Percentiles rank a stretch among this genome's conserved stretches.
These are phyloP conservation scores for Apodemia zela DNA, from an alignment of 2,888 invertebrate genomes.

Conservation along the genomic window DNA sequence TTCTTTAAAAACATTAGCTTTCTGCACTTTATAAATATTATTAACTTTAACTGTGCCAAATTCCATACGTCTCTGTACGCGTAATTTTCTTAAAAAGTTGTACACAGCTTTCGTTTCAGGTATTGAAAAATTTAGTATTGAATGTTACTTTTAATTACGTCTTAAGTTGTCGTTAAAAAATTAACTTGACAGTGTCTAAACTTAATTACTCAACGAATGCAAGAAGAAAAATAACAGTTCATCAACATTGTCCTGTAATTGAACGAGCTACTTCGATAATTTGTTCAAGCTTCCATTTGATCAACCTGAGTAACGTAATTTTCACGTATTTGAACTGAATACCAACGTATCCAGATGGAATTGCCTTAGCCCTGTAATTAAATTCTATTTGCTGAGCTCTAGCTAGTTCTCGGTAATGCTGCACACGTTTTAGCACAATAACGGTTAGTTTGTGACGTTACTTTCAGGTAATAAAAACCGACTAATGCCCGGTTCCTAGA, in stretches of 20 bases:
- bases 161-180: neutral
- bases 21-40: too few species aligned
- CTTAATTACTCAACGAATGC: neutral
- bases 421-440: conserved; percentile 9
- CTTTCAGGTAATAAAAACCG: neutral
- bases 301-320: conserved; percentile 12
- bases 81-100: too few species aligned
- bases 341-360: conserved; percentile 14
- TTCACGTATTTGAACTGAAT: conserved; percentile 15
- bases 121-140: too few species aligned
- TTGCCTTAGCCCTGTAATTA: conserved; percentile 14
- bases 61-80: too few species aligned
- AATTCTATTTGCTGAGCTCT: conserved; percentile 14
- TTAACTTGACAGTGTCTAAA: neutral
- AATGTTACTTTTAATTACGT: too few species aligned
- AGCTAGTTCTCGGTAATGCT: conserved; percentile 1
- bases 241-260: conserved; percentile 13
- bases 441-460: conserved; percentile 8
- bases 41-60: too few species aligned
- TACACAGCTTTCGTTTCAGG: too few species aligned
- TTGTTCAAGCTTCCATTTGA: conserved; percentile 8
- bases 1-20: too few species aligned
- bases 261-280: neutral
- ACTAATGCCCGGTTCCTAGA: neutral
- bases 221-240: conserved; percentile 1